Conservation (phyloP, 2,113 vertebrate genomes). For the Erythrolamprus reginae region DNA sequence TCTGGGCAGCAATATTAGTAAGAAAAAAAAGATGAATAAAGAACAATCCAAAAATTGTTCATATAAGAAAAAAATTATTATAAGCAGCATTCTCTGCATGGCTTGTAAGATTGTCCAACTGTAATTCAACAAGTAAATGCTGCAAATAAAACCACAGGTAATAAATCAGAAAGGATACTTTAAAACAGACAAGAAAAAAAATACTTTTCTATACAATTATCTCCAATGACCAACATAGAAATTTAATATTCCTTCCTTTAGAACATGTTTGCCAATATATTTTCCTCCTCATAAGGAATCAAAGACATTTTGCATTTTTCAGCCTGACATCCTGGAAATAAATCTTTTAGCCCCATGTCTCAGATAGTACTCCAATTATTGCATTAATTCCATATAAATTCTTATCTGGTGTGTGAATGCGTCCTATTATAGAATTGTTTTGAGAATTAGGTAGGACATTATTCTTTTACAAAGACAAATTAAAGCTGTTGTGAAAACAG, state of each 20-base stretch:
- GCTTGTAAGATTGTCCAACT: not conserved
- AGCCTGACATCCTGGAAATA: not conserved
- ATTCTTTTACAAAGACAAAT: constrained; percentile 7
- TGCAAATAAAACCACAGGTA: not conserved
- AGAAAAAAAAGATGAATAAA: not conserved
- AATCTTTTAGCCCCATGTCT: not conserved
- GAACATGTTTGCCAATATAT: not conserved
- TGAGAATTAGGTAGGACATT: constrained; percentile 6
- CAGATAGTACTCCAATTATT: not conserved
- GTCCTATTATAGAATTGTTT: not conserved
- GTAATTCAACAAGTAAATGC: not conserved
- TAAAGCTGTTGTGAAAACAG: constrained; percentile 8
- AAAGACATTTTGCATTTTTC: not conserved
- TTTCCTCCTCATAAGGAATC: not conserved
- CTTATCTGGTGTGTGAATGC: not conserved
- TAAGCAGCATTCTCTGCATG: not conserved
- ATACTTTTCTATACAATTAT: not conserved
- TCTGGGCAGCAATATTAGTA: not conserved
- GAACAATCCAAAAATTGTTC: not conserved
- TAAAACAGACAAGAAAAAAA: not conserved
- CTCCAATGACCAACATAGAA: not conserved
- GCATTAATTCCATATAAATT: not conserved
- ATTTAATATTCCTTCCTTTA: too few species aligned
- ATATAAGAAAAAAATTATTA: not conserved
- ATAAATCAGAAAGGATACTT: not conserved